Evolutionary conservation across 2,113 vertebrate genomes (phyloP).

Genomic region (Clarias batrachus): DNA sequence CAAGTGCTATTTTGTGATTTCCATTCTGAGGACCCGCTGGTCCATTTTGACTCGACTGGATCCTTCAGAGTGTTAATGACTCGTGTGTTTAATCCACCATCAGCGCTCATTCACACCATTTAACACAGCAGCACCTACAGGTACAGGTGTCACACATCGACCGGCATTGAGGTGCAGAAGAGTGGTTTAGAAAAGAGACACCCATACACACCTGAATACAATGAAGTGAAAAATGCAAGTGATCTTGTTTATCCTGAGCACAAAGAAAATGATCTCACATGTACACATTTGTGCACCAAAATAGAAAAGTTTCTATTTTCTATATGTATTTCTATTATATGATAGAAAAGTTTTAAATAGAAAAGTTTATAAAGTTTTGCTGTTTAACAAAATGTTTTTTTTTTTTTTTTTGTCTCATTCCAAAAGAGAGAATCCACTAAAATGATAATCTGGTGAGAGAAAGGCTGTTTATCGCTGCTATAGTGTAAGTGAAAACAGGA

Average conservation of each 20-base stretch:
- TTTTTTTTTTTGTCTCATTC: not conserved
- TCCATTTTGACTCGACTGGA: not conserved
- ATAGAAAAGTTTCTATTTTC: no score
- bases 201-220: not conserved
- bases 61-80: not conserved
- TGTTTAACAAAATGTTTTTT: no score
- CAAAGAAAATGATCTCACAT: not conserved
- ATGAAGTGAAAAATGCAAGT: not conserved
- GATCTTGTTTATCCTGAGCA: not conserved
- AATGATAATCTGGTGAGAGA: not conserved
- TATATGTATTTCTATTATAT: no score
- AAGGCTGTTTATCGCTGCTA: not conserved
- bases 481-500: not conserved
- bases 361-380: no score
- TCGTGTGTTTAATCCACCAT: not conserved
- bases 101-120: not conserved
- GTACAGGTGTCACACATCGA: slow-evolving; percentile 13
- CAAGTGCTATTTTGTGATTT: not conserved
- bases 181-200: not conserved
- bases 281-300: not conserved
- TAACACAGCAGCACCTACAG: not conserved
- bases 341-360: no score
- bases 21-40: not conserved
- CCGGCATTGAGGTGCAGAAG: not conserved
- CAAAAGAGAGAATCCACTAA: not conserved